Evolutionary conservation across 2,888 invertebrate genomes (phyloP).

Genomic region (Calliscelio sp.): DNA sequence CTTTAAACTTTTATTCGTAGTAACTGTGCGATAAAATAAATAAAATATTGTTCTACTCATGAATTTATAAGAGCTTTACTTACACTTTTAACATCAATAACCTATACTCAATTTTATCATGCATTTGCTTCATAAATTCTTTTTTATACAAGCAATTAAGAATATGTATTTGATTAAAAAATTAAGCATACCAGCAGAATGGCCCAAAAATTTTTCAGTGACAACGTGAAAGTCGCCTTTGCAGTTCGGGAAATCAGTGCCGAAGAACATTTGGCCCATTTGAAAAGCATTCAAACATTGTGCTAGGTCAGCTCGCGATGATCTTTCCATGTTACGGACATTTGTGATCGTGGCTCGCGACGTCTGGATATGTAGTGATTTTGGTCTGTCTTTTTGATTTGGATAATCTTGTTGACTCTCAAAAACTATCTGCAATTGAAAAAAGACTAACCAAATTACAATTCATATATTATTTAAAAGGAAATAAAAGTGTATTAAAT

Average conservation of each 20-base stretch:
- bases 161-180: too few species aligned
- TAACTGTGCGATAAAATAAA: too few species aligned
- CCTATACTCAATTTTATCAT: too few species aligned
- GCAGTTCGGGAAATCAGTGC: conserved; percentile 92
- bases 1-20: too few species aligned
- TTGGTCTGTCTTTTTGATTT: conserved; percentile 94
- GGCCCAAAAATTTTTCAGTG: conserved; percentile 93
- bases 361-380: conserved; percentile 93
- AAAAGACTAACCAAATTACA: too few species aligned
- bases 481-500: not conserved
- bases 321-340: conserved; percentile 88
- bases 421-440: conserved; percentile 91
- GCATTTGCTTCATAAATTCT: too few species aligned
- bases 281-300: conserved; percentile 92
- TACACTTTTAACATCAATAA: too few species aligned
- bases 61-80: too few species aligned
- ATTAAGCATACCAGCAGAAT: conserved; percentile 87
- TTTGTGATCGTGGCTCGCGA: conserved; percentile 92
- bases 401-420: conserved; percentile 92
- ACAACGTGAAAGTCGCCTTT: conserved; percentile 91
- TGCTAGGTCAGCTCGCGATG: conserved; percentile 93
- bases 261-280: conserved; percentile 91
- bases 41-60: too few species aligned
- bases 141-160: too few species aligned
- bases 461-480: conserved; percentile 1